Percentiles rank a stretch among this genome's conserved stretches.
phyloP scores from a whole-genome alignment of 2,113 vertebrate genomes.

The Cryptotis parvus region DNA sequence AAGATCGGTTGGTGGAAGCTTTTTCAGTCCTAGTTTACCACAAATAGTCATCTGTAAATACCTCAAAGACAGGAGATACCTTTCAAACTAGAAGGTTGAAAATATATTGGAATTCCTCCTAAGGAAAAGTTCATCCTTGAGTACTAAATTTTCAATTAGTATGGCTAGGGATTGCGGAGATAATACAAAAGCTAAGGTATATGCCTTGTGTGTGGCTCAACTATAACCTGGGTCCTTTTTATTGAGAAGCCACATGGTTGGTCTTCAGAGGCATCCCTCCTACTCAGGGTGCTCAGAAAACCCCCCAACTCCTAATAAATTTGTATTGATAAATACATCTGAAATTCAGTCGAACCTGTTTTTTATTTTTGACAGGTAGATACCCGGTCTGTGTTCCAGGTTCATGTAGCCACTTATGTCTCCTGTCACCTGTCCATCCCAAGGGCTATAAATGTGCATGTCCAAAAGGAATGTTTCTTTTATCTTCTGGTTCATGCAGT shows the following conservation, averaged over 20 bases:
- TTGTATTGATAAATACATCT: background rate
- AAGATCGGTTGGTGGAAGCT: background rate
- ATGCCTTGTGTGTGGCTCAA: too few species aligned
- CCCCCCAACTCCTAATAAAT: background rate
- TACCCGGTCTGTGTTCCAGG: conserved; percentile 84
- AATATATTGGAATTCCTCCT: background rate
- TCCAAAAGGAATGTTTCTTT: conserved; percentile 88
- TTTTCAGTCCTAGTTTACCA: background rate
- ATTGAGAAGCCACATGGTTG: too few species aligned
- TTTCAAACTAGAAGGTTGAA: background rate
- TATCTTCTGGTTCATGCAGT: conserved; percentile 89
- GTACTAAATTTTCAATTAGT: background rate
- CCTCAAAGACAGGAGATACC: background rate
- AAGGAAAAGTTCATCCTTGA: background rate
- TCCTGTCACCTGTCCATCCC: conserved; percentile 88
- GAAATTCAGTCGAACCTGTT: background rate
- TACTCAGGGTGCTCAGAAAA: too few species aligned
- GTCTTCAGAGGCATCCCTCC: too few species aligned
- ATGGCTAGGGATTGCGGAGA: background rate
- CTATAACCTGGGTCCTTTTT: too few species aligned
- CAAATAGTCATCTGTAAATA: background rate
- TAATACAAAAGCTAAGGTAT: too few species aligned
- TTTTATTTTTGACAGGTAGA: conserved; percentile 52
- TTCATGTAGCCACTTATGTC: conserved; percentile 90
- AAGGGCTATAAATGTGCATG: conserved; percentile 91